These are phyloP conservation scores for Drosophila virilis DNA, from an alignment of 1,140 invertebrate species.

Conservation along the genomic window DNA sequence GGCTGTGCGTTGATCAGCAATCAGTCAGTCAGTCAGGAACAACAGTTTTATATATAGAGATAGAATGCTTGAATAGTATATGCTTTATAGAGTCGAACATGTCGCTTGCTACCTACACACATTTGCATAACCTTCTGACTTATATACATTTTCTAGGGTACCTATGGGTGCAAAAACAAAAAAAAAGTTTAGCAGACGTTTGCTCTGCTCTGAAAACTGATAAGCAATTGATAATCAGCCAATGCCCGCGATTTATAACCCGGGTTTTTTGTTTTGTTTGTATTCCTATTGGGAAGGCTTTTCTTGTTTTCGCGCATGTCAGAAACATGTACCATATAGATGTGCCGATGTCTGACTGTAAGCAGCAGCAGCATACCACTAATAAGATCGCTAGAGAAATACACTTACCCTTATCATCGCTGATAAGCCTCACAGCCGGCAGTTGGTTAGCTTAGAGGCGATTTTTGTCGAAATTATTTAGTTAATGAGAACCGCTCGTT, in stretches of 20 bases:
- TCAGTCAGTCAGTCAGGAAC: too few relatives aligned
- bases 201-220: constrained; percentile 15
- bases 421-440: constrained; percentile 24
- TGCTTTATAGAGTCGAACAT: too few relatives aligned
- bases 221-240: constrained; percentile 47
- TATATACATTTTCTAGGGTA: too few relatives aligned
- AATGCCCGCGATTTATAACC: constrained; percentile 58
- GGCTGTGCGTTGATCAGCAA: too few relatives aligned
- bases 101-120: too few relatives aligned
- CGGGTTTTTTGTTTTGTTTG: constrained; percentile 15
- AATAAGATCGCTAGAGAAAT: constrained; percentile 9
- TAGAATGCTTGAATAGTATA: too few relatives aligned
- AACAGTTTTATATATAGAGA: too few relatives aligned
- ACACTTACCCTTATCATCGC: constrained; percentile 26
- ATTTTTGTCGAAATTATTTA: constrained; percentile 19
- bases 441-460: background rate
- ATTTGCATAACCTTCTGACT: background rate
- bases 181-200: too few relatives aligned
- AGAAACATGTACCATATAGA: constrained; percentile 5
- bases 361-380: constrained; percentile 7
- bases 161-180: background rate
- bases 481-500: constrained; percentile 16
- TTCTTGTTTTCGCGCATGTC: constrained; percentile 49
- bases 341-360: constrained; percentile 3
- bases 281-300: constrained; percentile 42